phyloP scores from a whole-genome alignment of 2,888 invertebrate genomes.

The Ariolimax columbianus region DNA sequence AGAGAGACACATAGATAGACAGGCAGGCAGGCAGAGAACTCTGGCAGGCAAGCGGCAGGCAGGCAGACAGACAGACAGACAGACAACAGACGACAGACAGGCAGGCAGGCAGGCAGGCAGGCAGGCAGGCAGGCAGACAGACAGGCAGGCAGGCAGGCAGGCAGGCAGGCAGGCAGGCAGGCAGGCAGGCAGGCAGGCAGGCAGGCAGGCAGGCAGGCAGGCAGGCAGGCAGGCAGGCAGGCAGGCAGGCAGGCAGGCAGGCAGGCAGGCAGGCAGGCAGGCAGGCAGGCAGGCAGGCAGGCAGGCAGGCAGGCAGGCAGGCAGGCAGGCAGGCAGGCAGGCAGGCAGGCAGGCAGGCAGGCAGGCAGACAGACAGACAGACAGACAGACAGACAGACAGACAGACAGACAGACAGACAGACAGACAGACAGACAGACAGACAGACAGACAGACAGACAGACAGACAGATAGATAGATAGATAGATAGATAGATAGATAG shows the following conservation, averaged over 20 bases:
- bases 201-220: not conserved
- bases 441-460: not conserved
- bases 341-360: no score
- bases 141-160: not conserved
- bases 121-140: no score
- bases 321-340: no score
- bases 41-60: not conserved
- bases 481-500: not conserved
- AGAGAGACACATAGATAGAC: no score
- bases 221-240: no score
- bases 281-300: not conserved
- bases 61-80: no score
- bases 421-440: not conserved
- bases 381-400: not conserved
- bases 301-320: not conserved
- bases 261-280: not conserved
- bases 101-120: no score
- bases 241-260: no score
- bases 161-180: not conserved
- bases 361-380: no score
- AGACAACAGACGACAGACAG: no score
- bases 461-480: not conserved
- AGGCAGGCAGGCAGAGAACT: conserved; percentile 32
- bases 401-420: not conserved
- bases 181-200: no score